Conservation (phyloP, 2,113 vertebrate genomes). For the Catagonus wagneri region DNA sequence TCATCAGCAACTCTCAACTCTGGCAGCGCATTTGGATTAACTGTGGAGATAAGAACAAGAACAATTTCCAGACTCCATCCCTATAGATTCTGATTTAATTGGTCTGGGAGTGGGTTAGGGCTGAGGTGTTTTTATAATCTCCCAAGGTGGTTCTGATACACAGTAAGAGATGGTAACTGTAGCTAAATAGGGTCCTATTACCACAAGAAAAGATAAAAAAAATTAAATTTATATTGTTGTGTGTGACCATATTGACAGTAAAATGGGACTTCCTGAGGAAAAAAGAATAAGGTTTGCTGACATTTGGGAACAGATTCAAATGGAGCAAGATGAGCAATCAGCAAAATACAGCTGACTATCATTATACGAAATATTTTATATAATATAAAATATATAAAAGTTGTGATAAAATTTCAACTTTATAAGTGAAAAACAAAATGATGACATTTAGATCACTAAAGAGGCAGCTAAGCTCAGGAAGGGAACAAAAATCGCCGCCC, state of each 20-base stretch:
- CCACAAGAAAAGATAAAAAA: neutral
- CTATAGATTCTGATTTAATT: constrained; percentile 3
- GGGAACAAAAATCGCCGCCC: neutral
- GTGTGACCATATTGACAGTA: neutral
- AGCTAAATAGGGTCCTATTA: neutral
- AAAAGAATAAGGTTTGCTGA: neutral
- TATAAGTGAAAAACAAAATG: neutral
- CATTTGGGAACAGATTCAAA: constrained; percentile 34
- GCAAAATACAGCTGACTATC: neutral
- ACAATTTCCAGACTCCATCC: neutral
- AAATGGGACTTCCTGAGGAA: neutral
- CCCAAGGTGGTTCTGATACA: neutral
- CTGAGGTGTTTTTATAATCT: constrained; percentile 6
- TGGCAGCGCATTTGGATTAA: neutral
- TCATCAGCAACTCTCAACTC: neutral
- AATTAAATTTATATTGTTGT: neutral
- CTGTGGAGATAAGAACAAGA: neutral
- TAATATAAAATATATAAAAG: neutral
- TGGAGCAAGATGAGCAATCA: constrained; percentile 10
- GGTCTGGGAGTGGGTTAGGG: neutral
- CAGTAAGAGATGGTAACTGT: neutral
- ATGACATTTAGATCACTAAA: neutral
- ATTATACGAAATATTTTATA: too few relatives aligned
- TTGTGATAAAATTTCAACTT: neutral
- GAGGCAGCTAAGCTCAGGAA: neutral